Base-by-base conservation (phyloP, 1,140 invertebrate genomes). In the Cecropterus lyciades region DNA sequence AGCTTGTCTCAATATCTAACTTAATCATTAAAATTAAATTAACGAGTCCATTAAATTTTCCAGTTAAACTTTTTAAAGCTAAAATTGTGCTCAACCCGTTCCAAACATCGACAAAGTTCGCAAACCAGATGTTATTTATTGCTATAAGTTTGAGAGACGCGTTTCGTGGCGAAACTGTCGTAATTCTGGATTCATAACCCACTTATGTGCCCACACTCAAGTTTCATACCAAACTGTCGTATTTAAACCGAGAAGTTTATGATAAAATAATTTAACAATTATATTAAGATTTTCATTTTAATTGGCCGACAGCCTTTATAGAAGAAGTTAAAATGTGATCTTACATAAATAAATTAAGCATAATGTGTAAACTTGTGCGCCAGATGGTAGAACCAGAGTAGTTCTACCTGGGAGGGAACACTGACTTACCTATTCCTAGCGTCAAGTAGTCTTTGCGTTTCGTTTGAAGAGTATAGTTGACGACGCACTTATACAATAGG, bases 121-220 rank as follows among this genome's bases (percentile, higher is more conserved):
- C 51, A 51, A 52, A 59, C 37, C 79, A 79, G 79, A 77, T 82
- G 79, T 75, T 79, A 77, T 82, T 82, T 82, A 82, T 79, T 68
- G 67, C 60, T 60, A 16, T 63, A 72, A 57, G 69, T 69, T 56
- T 67, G 33, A 57, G 60, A 57, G 24, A 46, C 55, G 14, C 40
- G 27, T 48, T 53, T 40, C 46, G 57, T 45, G 46, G 46, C 5
- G 45, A 64, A 62, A 68, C 27, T 67, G 67, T 72, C 72, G 64
- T 72, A 69, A 69, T 62, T 67, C 65, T 63, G 42, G 20, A 71
- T 72, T 70, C 67, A 72, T 69, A 67, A 56, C 64, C 63, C 56
- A 71, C 65, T 60, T 77, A 74, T 49, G 56, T 52, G 14, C 16
- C 45, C 14, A 11, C 1, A 33, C 30, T 7, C 10, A 8, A 3